These are phyloP conservation scores for Lycophotia porphyrea DNA, from an alignment of 2,888 invertebrate species.

Conservation along the genomic window DNA sequence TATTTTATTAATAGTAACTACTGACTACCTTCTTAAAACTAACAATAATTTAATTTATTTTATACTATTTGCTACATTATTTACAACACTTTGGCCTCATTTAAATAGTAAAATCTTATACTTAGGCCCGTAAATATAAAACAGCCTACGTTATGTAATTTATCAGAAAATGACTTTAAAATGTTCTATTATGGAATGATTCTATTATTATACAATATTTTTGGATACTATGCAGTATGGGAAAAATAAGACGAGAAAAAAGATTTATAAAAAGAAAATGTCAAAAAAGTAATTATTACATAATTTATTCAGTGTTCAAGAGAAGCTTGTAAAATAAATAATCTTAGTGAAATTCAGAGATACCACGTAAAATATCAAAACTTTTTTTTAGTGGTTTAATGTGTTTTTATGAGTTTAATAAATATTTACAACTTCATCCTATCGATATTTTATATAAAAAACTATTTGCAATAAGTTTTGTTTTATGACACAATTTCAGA, in stretches of 20 bases:
- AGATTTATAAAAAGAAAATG: background rate
- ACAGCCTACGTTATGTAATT: conserved; percentile 47
- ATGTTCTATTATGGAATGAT: conserved; percentile 65
- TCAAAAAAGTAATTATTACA: background rate
- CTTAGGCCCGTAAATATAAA: conserved; percentile 67
- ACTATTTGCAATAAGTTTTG: conserved; percentile 37
- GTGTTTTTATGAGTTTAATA: conserved; percentile 30
- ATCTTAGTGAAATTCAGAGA: background rate
- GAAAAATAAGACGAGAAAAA: background rate
- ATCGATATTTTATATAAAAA: conserved; percentile 24
- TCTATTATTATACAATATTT: conserved; percentile 56
- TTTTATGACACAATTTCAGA: conserved; percentile 35
- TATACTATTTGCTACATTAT: conserved; percentile 62
- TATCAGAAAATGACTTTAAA: conserved; percentile 57
- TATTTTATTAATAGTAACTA: conserved; percentile 34
- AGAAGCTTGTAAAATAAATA: background rate
- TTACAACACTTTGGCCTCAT: conserved; percentile 70
- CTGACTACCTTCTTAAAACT: conserved; percentile 38
- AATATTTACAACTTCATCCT: conserved; percentile 57
- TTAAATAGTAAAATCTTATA: conserved; percentile 58
- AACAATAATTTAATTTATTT: conserved; percentile 53
- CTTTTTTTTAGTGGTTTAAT: conserved; percentile 9
- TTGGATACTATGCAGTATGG: conserved; percentile 1
- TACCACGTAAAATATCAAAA: background rate
- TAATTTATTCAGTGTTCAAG: background rate